Base-by-base conservation (phyloP, 1,140 invertebrate species). In the Lepidotrigona ventralis region DNA sequence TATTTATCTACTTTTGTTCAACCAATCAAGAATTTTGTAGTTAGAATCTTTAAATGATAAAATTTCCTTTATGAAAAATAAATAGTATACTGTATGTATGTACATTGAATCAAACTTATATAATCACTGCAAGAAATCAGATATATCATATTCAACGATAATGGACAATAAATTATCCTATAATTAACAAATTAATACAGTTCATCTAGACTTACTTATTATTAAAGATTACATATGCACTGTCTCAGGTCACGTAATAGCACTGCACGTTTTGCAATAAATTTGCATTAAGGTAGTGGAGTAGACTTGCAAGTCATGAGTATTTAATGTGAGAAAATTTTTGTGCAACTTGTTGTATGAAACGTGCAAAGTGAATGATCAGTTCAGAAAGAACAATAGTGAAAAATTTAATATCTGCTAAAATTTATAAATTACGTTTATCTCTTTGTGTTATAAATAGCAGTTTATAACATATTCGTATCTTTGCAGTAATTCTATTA, bases 181-280 rank as follows among this genome's bases (percentile, higher is more conserved):
- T 33, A 53, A 33, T 56, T 11, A 76, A 26, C 63, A 76, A 63
- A 19, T 63, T 75, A 75, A 46, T 75, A 76, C 15, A 66, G 64
- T 51, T 64, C 46, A 46, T 79, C 23, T 83, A 66, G 19, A 56
- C 76, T 86, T 88, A 75, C 53, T 88, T 85, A 70, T 23, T 63
- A 58, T 51, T 81, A 80, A 70, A 74, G 73, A 88, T 87, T 74
- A 79, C 60, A 84, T 86, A 81, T 54, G 66, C 81, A 87, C 82
- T 82, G 23, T 85, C 86, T 93, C 91, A 92, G 92, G 92, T 92
- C 92, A 90, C 91, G 88, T 90, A 84, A 92, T 92, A 93, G 92
- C 91, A 89, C 88, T 91, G 91, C 81, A 89, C 86, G 64, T 84
- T 80, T 60, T 33, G 33, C 33, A 63, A 80, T 33, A 78, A 85